Base-by-base conservation (phyloP, 2,888 invertebrate genomes). In the Volucella bombylans region DNA sequence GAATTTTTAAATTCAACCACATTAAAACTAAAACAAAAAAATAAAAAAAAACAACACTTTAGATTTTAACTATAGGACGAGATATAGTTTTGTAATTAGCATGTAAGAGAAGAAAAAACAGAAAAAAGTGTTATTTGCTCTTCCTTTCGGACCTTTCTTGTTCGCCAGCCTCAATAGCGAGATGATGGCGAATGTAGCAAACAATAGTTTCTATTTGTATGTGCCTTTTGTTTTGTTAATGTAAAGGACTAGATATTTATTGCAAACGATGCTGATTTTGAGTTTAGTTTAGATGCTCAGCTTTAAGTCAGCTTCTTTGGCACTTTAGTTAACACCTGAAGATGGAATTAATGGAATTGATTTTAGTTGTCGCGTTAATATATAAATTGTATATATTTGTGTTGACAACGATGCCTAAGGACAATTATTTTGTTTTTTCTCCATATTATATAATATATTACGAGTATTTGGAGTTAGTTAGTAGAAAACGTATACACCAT, bases 151-250 rank as follows among this genome's bases (percentile, higher is more conserved):
- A 83, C n/a, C 23, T 74, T 69, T 43, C 62, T 65, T 64, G 54
- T 72, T 73, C 80, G 62, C 45, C 72, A 49, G 18, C 18, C 43
- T 31, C 38, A 39, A 55, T 31, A 31, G 31, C 31, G 1, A 31
- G 31, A 31, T 12, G 14, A 55, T 31, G 67, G 68, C 69, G 77
- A 68, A 72, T 76, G 14, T 62, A 76, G 68, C 76, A 81, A 85
- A 76, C 81, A 80, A 85, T 81, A 83, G 87, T 87, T 87, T 87
- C 87, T 87, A 87, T 74, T 73, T 57, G 59, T 54, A 82, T 82
- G 87, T 87, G 87, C 87, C 87, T 87, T 87, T 87, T 79, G 77
- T 77, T 83, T 87, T 57, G 68, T 87, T 87, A 57, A 50, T 64
- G 43, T 71, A 77, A 79, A 85, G 82, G 72, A 72, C 65, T 76